These are phyloP conservation scores for Halcyon smyrnensis DNA, from an alignment of 2,797 vertebrate species.

Conservation along the genomic window DNA sequence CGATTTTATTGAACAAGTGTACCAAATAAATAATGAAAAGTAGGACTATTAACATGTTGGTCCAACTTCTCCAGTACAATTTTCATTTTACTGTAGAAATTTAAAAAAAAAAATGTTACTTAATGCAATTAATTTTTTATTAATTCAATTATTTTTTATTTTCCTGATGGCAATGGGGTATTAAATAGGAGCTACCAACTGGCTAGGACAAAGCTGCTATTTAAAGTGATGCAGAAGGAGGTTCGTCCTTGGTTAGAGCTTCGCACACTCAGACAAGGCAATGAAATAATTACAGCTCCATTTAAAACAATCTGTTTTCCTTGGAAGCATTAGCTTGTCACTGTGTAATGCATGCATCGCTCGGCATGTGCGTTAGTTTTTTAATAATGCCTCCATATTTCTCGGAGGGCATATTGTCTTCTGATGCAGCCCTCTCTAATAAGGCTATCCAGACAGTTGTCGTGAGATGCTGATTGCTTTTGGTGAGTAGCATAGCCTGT, in stretches of 20 bases:
- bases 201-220: background rate
- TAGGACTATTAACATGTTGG: background rate
- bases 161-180: background rate
- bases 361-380: background rate
- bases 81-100: constrained; percentile 5
- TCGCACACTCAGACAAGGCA: background rate
- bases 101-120: background rate
- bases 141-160: background rate
- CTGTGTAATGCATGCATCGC: background rate
- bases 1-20: constrained; percentile 29
- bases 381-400: background rate
- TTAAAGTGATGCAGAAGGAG: background rate
- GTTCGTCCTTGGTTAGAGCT: background rate
- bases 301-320: constrained; percentile 5
- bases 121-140: background rate
- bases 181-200: background rate
- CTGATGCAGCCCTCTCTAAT: background rate
- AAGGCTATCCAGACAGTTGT: background rate
- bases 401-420: background rate
- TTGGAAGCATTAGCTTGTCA: background rate
- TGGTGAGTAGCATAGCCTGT: background rate
- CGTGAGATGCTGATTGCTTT: background rate
- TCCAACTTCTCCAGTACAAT: background rate
- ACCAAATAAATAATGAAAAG: constrained; percentile 26
- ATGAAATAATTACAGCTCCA: constrained; percentile 48